Conservation (phyloP, 30 jellyfish, hydroid and myxozoan species). For the Aurelia sp. region DNA sequence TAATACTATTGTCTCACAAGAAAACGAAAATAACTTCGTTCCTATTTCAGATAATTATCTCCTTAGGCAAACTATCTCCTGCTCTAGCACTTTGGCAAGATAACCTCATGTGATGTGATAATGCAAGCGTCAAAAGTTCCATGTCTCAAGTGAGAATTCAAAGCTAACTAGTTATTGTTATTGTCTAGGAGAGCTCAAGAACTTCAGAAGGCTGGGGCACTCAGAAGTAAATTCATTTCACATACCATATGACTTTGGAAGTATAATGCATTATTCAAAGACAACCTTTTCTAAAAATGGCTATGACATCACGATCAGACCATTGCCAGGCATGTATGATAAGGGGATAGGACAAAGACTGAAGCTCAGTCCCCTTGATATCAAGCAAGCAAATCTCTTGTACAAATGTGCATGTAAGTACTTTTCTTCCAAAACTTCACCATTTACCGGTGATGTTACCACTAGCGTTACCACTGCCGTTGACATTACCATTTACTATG, state of each 20-base stretch:
- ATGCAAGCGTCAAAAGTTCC: too few relatives aligned
- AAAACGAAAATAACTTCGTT: too few relatives aligned
- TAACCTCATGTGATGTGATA: too few relatives aligned
- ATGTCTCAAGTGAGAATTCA: too few relatives aligned
- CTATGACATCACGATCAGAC: constrained; percentile 54
- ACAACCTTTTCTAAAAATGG: constrained; percentile 68
- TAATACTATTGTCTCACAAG: too few relatives aligned
- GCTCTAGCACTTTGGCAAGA: too few relatives aligned
- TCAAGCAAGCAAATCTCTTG: constrained; percentile 62
- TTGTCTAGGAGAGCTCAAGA: constrained; percentile 59
- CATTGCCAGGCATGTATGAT: constrained; percentile 27
- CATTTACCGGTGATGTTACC: background rate
- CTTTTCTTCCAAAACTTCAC: too few relatives aligned
- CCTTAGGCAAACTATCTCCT: too few relatives aligned
- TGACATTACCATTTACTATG: background rate
- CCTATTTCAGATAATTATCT: too few relatives aligned
- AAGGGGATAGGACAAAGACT: constrained; percentile 66
- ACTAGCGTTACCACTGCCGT: background rate
- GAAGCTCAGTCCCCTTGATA: constrained; percentile 58
- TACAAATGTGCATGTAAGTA: constrained; percentile 60
- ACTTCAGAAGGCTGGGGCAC: constrained; percentile 54
- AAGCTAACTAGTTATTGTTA: too few relatives aligned
- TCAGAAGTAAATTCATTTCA: constrained; percentile 57
- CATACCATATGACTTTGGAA: constrained; percentile 62
- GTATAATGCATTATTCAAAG: constrained; percentile 76